A percentile compares a stretch with the other conserved stretches of the same genome.
These are phyloP conservation scores for Calyptommatus sinebrachiatus DNA, from an alignment of 2,113 vertebrate genomes.

Conservation along the genomic window DNA sequence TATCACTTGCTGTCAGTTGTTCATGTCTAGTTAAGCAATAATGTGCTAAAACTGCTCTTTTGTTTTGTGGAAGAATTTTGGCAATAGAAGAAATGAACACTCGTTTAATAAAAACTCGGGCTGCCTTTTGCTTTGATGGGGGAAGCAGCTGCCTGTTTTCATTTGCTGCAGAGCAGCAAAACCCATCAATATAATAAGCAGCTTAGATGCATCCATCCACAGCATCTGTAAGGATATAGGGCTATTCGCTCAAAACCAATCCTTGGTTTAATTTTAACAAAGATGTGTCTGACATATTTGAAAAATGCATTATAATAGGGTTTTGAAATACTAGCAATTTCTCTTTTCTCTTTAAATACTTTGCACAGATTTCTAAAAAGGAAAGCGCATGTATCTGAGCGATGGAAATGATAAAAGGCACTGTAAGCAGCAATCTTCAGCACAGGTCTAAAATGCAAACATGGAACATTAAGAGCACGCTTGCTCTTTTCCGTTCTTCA, in stretches of 20 bases:
- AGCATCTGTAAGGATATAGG: slow-evolving; percentile 86
- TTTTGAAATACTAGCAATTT: slow-evolving; percentile 73
- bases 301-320: slow-evolving; percentile 78
- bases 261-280: slow-evolving; percentile 87
- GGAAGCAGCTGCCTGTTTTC: slow-evolving; percentile 86
- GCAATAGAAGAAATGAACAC: slow-evolving; percentile 98
- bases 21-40: slow-evolving; percentile 92
- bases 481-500: slow-evolving; percentile 50
- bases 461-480: slow-evolving; percentile 43
- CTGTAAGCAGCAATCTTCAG: slow-evolving; percentile 52
- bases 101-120: slow-evolving; percentile 97
- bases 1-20: slow-evolving; percentile 99
- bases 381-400: slow-evolving; percentile 58
- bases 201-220: slow-evolving; percentile 97
- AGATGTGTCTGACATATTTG: slow-evolving; percentile 84
- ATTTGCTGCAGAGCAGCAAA: slow-evolving; percentile 85
- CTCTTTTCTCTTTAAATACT: slow-evolving; percentile 75
- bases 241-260: slow-evolving; percentile 86
- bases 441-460: slow-evolving; percentile 55
- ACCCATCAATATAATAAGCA: slow-evolving; percentile 99
- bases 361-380: slow-evolving; percentile 69
- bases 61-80: slow-evolving; percentile 91
- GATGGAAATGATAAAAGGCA: slow-evolving; percentile 66
- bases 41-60: slow-evolving; percentile 88
- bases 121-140: slow-evolving; percentile 93